phyloP scores from a whole-genome alignment of 2,113 vertebrate genomes.

The Myotis yumanensis region DNA sequence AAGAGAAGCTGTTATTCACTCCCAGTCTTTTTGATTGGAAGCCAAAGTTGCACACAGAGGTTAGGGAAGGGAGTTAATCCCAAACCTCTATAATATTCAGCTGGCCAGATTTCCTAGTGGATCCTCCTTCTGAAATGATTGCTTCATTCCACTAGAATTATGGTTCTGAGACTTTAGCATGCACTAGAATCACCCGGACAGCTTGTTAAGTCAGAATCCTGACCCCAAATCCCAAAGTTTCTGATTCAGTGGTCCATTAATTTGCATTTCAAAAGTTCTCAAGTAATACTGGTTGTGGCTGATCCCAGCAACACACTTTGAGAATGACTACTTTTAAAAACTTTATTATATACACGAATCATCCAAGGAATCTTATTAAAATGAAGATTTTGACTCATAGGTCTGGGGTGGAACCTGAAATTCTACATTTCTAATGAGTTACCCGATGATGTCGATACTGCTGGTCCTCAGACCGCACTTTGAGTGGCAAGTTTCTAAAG shows the following conservation, averaged over 20 bases:
- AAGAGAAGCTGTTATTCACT: slow-evolving; percentile 43
- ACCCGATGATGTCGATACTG: background rate
- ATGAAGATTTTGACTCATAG: background rate
- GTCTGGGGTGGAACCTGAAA: background rate
- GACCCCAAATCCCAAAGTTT: background rate
- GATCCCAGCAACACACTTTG: background rate
- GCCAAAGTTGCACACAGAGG: background rate
- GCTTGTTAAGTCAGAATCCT: too few species aligned
- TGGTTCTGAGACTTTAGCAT: slow-evolving; percentile 10
- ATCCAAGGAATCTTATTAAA: background rate
- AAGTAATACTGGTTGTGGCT: background rate
- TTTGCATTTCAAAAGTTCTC: background rate
- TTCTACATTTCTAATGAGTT: background rate
- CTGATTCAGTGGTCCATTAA: background rate
- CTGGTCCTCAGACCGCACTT: background rate
- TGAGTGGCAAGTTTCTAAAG: slow-evolving; percentile 10
- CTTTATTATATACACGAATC: background rate
- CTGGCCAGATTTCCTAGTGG: background rate
- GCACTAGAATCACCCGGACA: background rate
- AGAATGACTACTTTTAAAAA: background rate
- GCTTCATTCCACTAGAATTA: background rate
- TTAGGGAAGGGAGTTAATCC: slow-evolving; percentile 12
- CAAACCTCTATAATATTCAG: background rate
- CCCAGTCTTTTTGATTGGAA: slow-evolving; percentile 9
- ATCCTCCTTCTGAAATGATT: background rate